Evolutionary conservation across 2,888 invertebrate species (phyloP), one percentile per base, ranked within the genome.

Genomic region (Ectropis crepuscularia): DNA sequence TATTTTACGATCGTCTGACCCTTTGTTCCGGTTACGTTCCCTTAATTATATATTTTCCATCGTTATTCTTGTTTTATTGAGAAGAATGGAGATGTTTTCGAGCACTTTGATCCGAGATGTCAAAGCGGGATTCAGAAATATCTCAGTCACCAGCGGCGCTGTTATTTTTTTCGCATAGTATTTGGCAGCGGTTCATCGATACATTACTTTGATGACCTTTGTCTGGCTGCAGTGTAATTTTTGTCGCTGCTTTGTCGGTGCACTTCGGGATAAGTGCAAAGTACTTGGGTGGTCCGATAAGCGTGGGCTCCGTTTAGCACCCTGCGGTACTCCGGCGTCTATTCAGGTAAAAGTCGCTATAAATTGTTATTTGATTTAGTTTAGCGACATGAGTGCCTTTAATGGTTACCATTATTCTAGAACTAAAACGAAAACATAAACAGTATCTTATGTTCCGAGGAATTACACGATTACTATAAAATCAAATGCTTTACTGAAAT

Each of bases 101-200:
- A 59, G 46, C 65, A 63, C 63, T 74, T 73, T 75, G 76, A 80
- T 78, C 73, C 64, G 9, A 66, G 61, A 62, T 78, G 81, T 79
- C 79, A 80, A 80, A 76, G 68, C 47, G 47, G 54, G 73, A 71
- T 65, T 45, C 67, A 67, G 62, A 77, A 82, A 79, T 82, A 83
- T 53, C 69, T 61, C 54, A 36, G 77, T 78, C 69, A 67, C 70
- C 73, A 74, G 41, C 73, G 76, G 76, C 74, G 76, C 74, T 65
- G 74, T 37, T 74, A 73, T 73, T 75, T 74, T 77, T 74, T 69
- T 68, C 73, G 64, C 71, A 71, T 73, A 68, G 71, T 58, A 75
- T 77, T 82, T 82, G 80, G 81, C 82, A 79, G 65, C 71, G 54
- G 37, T 12, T 53, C 59, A 9, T 11, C 69, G 59, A 65, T 70